Base-by-base conservation (phyloP, 2,797 vertebrate species). In the Anomalospiza imberbis region DNA sequence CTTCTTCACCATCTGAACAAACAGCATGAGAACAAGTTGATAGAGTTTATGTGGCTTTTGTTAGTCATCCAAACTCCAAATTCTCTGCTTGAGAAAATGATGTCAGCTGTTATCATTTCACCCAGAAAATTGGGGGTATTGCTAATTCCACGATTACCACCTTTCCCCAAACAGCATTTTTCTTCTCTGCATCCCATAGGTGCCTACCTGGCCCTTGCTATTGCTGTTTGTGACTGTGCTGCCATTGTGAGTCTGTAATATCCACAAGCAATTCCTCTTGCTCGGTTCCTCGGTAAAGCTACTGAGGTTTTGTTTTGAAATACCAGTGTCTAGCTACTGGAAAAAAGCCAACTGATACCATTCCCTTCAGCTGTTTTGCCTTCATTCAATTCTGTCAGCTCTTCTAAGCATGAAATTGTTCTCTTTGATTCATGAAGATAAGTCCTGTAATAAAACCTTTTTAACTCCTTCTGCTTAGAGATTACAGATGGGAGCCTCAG, bases 331-430 rank as follows among this genome's bases (percentile, higher is more conserved):
- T 62, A 75, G 42, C 66, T 84, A 17, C 58, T 71, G 94, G 84
- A 88, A 77, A 73, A 51, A 84, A 76, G 60, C 73, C 94, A 92
- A 16, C 25, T 62, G 85, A 88, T 88, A 90, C 48, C 67, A 66
- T 60, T 68, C 72, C 85, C 61, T 94, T 88, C 61, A 91, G 89
- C 57, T 51, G 63, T 67, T 94, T 78, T 60, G 66, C 70, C 73
- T 93, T 89, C 65, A 75, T 26, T 90, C 58, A 85, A 85, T 91
- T 91, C 76, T 66, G 40, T 80, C 87, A 91, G 62, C 79, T 91
- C 76, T 89, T 89, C 51, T 71, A 86, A 93, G 85, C 85, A 81
- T 78, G 74, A 95, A 96, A 94, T 91, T 2, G 5, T 86, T 92
- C 90, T 91, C 55, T 78, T 73, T 76, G 73, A 93, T 92, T 82